Base-by-base conservation (phyloP, 2,113 vertebrate species). In the Hippotragus niger region DNA sequence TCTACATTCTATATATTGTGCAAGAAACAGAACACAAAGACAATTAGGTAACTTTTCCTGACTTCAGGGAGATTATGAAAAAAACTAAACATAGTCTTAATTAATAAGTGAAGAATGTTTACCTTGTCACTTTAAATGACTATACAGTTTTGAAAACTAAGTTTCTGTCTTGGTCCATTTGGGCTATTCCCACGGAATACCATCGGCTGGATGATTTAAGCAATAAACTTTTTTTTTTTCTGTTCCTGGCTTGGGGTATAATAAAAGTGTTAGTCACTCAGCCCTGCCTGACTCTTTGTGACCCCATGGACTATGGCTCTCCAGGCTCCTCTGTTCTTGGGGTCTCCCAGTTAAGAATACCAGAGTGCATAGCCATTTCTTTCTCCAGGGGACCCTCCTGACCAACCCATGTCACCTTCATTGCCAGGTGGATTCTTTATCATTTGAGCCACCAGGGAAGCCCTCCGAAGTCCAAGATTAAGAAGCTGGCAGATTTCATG, bases 291-390 rank as follows among this genome's bases (percentile, higher is more conserved):
- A 67, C 31, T 67, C 15, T 67, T 33, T 67, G 7, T 19, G 16
- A n/a, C 62, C 3, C 3, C 62, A 4, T n/a, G 62, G 33, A 67
- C 16, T 19, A 7, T 67, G 17, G 33, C 33, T 16, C 4, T 17
- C 33, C 33, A 67, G 31, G 33, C 16, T 67, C 16, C 14, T 67
- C 16, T 67, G 62, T 67, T 19, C 33, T 19, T 67, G 31, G 62
- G 33, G 33, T 19, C 19, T n/a, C 33, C 33, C 62, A n/a, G 33
- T 16, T 17, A 67, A 67, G 62, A n/a, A 67, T 67, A 19, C 15
- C 16, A 2, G 62, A 67, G 33, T 19, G 3, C 0, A 0, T n/a
- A n/a, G 33, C 7, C 7, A 19, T 67, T 67, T n/a, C 33, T 7
- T 67, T n/a, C 55, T 57, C 55, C 23, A 25, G 23, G 55, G 55